Evolutionary conservation across 2,888 invertebrate genomes (phyloP).

Genomic region (Eulithis testata): DNA sequence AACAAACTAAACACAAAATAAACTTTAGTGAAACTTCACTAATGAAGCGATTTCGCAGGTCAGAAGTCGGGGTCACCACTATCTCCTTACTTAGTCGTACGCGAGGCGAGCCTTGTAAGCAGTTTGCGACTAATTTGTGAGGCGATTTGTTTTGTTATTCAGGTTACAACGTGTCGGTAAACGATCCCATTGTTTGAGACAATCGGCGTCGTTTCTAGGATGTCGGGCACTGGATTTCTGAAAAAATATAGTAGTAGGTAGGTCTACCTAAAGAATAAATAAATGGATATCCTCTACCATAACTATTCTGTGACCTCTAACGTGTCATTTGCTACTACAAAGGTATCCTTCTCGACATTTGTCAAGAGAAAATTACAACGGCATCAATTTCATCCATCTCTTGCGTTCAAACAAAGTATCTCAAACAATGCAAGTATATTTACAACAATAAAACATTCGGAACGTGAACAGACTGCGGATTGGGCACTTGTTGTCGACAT

Average conservation of each 20-base stretch:
- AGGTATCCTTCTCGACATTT: neutral
- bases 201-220: neutral
- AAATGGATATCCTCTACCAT: neutral
- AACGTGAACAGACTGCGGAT: conserved; percentile 38
- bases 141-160: conserved; percentile 24
- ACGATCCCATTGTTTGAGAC: conserved; percentile 16
- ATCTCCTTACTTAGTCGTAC: conserved; percentile 13
- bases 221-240: no score
- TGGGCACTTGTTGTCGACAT: conserved; percentile 42
- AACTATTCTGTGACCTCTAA: neutral
- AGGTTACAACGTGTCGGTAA: conserved; percentile 6
- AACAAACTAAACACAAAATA: neutral
- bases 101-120: conserved; percentile 20
- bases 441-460: conserved; percentile 37
- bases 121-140: conserved; percentile 19
- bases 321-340: neutral
- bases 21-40: conserved; percentile 18
- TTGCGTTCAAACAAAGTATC: neutral
- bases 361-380: neutral
- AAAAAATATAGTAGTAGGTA: no score
- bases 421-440: conserved; percentile 28
- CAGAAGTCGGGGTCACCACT: conserved; percentile 20
- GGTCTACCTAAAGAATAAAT: no score
- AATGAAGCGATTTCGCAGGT: conserved; percentile 32
- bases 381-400: neutral